Base-by-base conservation (phyloP, 2,113 vertebrate species). In the Pungitius pungitius region DNA sequence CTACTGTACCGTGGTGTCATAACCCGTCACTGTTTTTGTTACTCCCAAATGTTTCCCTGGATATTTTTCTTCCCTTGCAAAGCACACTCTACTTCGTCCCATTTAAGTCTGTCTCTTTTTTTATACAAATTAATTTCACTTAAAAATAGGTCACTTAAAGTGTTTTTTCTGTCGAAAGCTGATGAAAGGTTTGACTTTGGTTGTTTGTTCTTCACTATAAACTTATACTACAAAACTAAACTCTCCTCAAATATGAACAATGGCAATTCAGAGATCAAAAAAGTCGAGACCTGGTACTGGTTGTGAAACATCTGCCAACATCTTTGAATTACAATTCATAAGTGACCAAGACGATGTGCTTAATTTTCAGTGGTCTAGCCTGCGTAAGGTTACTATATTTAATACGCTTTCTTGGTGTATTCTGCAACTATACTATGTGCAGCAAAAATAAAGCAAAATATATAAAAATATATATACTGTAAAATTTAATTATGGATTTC, bases 1-100 rank as follows among this genome's bases (percentile, higher is more conserved):
- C 86, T 86, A 56, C n/a, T 62, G 76, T 14, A 18, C 22, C 3
- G 24, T 24, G n/a, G 26, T 27, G 42, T 12, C 5, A 24, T 22
- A 52, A 52, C 22, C 1, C 49, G n/a, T 52, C 11, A n/a, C 11
- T 13, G 49, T 4, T 11, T 24, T 52, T 22, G 22, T 24, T 10
- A 22, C n/a, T 13, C n/a, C n/a, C 10, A 24, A 24, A 52, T 22
- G n/a, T n/a, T 51, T 22, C 22, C 47, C 20, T 20, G 2, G 10
- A 49, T n/a, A n/a, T 49, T n/a, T 3, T n/a, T 49, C 8, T 22
- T 49, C 47, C 47, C 47, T 51, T 22, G 20, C 10, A 51, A 22
- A 49, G 2, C 20, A 22, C 22, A 51, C 47, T 51, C 8, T 11
- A 22, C 47, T 51, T 51, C 47, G 20, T 51, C n/a, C 17, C 10